Conservation (phyloP, 1,140 invertebrate genomes). For the Atta texana region DNA sequence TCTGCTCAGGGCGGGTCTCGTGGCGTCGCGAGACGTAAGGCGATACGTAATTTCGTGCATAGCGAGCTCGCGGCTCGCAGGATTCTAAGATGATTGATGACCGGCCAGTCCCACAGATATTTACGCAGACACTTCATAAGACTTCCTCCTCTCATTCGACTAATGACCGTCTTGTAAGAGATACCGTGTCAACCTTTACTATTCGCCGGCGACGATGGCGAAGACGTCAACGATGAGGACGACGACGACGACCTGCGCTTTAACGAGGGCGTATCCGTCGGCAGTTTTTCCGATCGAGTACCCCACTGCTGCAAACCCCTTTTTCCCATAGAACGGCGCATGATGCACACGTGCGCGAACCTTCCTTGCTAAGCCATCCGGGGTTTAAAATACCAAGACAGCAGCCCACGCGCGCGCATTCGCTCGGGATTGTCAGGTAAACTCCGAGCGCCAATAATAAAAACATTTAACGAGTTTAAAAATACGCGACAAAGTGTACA, state of each 20-base stretch:
- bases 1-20: slow-evolving; percentile 25
- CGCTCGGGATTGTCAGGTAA: slow-evolving; percentile 20
- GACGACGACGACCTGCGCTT: slow-evolving; percentile 25
- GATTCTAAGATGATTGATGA: slow-evolving; percentile 84
- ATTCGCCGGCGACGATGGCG: slow-evolving; percentile 65
- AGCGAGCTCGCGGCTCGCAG: slow-evolving; percentile 58
- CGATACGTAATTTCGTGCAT: slow-evolving; percentile 79
- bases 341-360: slow-evolving; percentile 58
- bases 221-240: neutral
- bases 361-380: slow-evolving; percentile 42
- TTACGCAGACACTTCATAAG: slow-evolving; percentile 79
- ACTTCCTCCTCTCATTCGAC: slow-evolving; percentile 79
- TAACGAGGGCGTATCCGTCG: slow-evolving; percentile 52
- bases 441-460: neutral
- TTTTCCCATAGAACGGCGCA: slow-evolving; percentile 43
- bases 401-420: slow-evolving; percentile 36
- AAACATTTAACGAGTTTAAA: slow-evolving; percentile 15
- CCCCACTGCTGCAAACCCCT: slow-evolving; percentile 51
- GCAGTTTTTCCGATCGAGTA: slow-evolving; percentile 49
- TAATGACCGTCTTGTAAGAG: slow-evolving; percentile 83
- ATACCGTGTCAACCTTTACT: slow-evolving; percentile 75
- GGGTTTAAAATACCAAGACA: slow-evolving; percentile 55
- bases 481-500: neutral
- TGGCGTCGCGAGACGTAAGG: slow-evolving; percentile 61
- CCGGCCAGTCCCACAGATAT: slow-evolving; percentile 77